Base-by-base conservation (phyloP, 1,140 invertebrate species). In the Microplitis mediator region DNA sequence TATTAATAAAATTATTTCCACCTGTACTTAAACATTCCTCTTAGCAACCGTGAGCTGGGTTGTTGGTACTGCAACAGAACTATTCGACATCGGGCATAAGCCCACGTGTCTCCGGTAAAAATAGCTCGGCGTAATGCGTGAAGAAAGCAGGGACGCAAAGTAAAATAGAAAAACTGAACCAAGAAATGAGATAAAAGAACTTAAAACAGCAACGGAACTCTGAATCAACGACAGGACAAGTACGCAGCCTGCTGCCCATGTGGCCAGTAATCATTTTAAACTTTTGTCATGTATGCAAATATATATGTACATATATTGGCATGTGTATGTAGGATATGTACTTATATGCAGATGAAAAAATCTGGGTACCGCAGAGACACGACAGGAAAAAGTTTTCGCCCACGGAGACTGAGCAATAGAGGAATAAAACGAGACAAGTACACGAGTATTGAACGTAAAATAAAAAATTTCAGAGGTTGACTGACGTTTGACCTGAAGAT, bases 91-190 rank as follows among this genome's bases (percentile, higher is more conserved):
- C 23, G 23, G 23, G 23, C 23, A 23, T 16, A 54, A 14, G 52
- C 52, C 67, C 67, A 69, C 67, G 67, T 69, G 66, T 68, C 14
- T 69, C 14, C 23, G 60, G 54, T 13, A 45, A 69, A 69, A 69
- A 69, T 69, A 69, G 54, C 52, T 11, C 6, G 39, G 34, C 54
- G 14, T 6, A n/a, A 54, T 36, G 54, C 8, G 8, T 34, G 54
- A 69, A 69, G 67, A 60, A 60, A 58, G 54, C 45, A 58, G 45
- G 62, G 36, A 64, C 6, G 39, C 6, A 34, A n/a, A 68, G 11
- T 31, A 13, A 56, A 35, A 32, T 3, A 60, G 0, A 36, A 16
- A 69, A 8, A 35, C 39, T 6, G 51, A 60, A 60, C 9, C 9
- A 32, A 31, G 9, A 56, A 14, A 9, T 32, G 16, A 60, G 56